Conservation (phyloP, 2,113 vertebrate species). For the Oxyura jamaicensis region DNA sequence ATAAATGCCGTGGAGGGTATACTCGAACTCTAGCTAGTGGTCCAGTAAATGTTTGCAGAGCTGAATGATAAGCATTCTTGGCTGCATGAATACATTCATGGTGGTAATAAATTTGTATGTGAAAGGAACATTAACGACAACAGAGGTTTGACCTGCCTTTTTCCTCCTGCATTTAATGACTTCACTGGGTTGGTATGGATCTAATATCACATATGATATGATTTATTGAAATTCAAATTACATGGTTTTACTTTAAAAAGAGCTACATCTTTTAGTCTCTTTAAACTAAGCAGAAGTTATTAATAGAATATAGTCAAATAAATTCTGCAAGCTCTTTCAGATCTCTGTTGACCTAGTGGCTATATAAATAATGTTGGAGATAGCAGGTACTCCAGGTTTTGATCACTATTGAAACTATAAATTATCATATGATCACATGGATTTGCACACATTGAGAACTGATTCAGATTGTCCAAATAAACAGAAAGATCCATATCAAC, state of each 20-base stretch:
- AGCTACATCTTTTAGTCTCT: background rate
- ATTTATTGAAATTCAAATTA: background rate
- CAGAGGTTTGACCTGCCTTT: background rate
- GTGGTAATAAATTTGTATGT: accelerated
- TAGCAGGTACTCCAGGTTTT: background rate
- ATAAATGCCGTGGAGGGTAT: background rate
- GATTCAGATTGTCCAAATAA: background rate
- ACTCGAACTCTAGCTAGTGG: background rate
- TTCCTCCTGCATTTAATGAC: background rate
- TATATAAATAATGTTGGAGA: background rate
- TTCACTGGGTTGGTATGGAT: background rate
- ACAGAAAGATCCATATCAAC: accelerated
- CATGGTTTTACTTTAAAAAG: background rate
- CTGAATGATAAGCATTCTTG: background rate
- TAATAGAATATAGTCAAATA: background rate
- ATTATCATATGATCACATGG: background rate
- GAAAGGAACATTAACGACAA: background rate
- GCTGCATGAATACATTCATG: accelerated
- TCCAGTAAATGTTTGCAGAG: background rate
- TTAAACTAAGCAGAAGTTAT: background rate
- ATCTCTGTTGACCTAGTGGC: background rate
- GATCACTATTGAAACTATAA: background rate
- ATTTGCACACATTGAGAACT: background rate
- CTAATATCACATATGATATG: background rate
- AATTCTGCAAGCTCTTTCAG: background rate